Conservation (phyloP, 1,140 invertebrate species). For the Antheraea mylitta region DNA sequence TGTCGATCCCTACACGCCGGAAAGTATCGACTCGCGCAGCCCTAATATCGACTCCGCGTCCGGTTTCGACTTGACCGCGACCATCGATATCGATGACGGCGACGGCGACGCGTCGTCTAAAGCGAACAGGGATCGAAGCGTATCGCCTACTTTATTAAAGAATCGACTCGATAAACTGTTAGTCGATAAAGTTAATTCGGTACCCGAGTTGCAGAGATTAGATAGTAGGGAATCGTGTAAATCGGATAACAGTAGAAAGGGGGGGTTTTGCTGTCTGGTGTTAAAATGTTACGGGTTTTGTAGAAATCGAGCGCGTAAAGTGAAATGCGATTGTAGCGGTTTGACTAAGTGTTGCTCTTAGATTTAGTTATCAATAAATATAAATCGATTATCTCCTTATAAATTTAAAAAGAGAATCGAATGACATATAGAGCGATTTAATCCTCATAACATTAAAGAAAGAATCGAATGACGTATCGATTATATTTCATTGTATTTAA, state of each 20-base stretch:
- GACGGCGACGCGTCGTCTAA: constrained; percentile 30
- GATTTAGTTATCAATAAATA: neutral
- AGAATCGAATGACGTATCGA: too few relatives aligned
- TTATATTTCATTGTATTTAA: too few relatives aligned
- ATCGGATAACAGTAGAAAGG: constrained; percentile 51
- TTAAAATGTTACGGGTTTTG: constrained; percentile 68
- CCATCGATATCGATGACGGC: constrained; percentile 1
- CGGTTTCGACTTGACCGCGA: constrained; percentile 39
- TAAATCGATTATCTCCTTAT: too few relatives aligned
- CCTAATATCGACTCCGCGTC: constrained; percentile 79
- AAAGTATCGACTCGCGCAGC: constrained; percentile 87
- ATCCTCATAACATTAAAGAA: too few relatives aligned
- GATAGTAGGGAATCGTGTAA: constrained; percentile 64
- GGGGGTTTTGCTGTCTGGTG: constrained; percentile 61
- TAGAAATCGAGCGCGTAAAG: constrained; percentile 49
- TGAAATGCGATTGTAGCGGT: constrained; percentile 54
- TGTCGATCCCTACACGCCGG: constrained; percentile 87
- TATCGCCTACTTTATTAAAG: constrained; percentile 80
- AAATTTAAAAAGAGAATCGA: too few relatives aligned
- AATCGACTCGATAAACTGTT: constrained; percentile 56
- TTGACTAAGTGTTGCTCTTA: constrained; percentile 54
- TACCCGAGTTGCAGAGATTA: constrained; percentile 47
- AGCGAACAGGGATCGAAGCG: constrained; percentile 68
- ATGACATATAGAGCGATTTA: too few relatives aligned
- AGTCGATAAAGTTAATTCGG: constrained; percentile 35